phyloP scores from a whole-genome alignment of 1,140 invertebrate genomes.

The Pectinophora gossypiella region DNA sequence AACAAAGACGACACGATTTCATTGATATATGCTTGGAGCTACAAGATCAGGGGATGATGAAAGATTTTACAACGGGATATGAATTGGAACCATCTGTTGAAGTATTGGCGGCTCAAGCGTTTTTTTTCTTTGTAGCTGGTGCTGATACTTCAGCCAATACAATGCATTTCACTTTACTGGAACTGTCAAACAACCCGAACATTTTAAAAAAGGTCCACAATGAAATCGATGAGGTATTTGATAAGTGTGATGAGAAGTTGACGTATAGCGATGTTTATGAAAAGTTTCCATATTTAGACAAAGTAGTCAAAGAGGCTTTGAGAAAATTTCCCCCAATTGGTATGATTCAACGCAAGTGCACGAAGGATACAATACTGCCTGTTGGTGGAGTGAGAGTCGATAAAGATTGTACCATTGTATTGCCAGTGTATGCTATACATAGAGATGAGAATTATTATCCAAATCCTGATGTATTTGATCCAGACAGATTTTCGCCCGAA shows the following conservation, averaged over 20 bases:
- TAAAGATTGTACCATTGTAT: slow-evolving; percentile 65
- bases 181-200: slow-evolving; percentile 53
- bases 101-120: slow-evolving; percentile 69
- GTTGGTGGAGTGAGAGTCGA: slow-evolving; percentile 52
- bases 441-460: slow-evolving; percentile 74
- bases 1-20: slow-evolving; percentile 32
- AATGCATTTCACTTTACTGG: slow-evolving; percentile 49
- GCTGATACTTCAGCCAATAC: slow-evolving; percentile 68
- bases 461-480: slow-evolving; percentile 77
- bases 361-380: slow-evolving; percentile 62
- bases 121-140: slow-evolving; percentile 76
- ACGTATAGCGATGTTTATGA: slow-evolving; percentile 59
- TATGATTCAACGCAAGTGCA: slow-evolving; percentile 55
- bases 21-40: slow-evolving; percentile 32
- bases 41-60: slow-evolving; percentile 28
- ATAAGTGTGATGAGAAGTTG: slow-evolving; percentile 34
- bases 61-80: slow-evolving; percentile 22
- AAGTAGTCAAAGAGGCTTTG: slow-evolving; percentile 56
- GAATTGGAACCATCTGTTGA: slow-evolving; percentile 47
- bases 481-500: slow-evolving; percentile 76
- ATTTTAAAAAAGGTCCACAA: slow-evolving; percentile 54
- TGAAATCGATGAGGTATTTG: slow-evolving; percentile 57
- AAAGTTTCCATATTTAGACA: slow-evolving; percentile 70
- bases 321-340: slow-evolving; percentile 71
- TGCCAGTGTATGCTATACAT: slow-evolving; percentile 78